A percentile compares a stretch with the other conserved stretches of the same genome.
Evolutionary conservation across 2,113 vertebrate species (phyloP).

Genomic region (Oreotragus oreotragus): DNA sequence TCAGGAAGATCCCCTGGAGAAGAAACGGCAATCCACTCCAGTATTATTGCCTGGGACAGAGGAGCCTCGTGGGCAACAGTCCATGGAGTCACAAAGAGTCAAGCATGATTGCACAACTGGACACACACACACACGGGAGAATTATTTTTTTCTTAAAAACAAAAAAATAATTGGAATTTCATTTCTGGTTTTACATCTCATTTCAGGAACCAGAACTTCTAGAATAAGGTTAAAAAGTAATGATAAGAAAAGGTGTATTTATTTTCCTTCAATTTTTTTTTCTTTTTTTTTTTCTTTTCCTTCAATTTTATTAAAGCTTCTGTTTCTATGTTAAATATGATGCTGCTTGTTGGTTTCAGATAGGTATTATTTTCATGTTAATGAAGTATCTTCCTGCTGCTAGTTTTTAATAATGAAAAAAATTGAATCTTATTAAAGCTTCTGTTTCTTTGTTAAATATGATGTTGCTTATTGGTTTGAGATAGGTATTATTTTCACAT

Average conservation of each 20-base stretch:
- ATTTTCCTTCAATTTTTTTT: neutral
- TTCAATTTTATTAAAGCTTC: neutral
- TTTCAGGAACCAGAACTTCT: neutral
- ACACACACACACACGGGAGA: neutral
- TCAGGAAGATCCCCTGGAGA: neutral
- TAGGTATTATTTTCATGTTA: neutral
- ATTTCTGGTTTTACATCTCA: neutral
- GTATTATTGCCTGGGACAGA: neutral
- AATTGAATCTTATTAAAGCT: neutral
- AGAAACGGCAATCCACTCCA: neutral
- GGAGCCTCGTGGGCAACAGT: neutral
- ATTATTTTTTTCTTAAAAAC: neutral
- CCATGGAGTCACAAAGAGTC: neutral
- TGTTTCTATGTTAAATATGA: neutral
- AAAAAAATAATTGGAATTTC: neutral
- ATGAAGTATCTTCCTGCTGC: neutral
- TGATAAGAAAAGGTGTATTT: neutral
- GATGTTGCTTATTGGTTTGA: neutral
- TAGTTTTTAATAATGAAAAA: constrained; percentile 2
- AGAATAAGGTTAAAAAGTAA: neutral
- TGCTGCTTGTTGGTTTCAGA: neutral
- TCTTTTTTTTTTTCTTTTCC: too few species aligned
- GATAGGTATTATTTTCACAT: neutral
- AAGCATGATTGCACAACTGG: neutral
- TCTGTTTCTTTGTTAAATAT: too few species aligned